Evolutionary conservation across 1,140 invertebrate genomes (phyloP), one percentile per base, ranked within the genome.

Genomic region (Bemisia tabaci): DNA sequence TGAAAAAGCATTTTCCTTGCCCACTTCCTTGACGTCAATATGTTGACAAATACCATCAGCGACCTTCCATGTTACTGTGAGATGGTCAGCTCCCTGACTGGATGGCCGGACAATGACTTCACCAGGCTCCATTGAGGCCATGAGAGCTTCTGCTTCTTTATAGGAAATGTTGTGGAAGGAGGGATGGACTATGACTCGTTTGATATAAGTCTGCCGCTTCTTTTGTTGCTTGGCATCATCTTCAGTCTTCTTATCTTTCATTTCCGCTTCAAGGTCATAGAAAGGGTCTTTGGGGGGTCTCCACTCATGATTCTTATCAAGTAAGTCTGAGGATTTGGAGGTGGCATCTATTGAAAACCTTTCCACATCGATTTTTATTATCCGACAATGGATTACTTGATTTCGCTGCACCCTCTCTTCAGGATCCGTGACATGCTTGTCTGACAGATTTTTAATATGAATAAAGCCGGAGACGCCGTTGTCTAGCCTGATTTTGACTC

Each of bases 51-150:
- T 90, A 21, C 87, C 87, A 62, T 97, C 92, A 2, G 90, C 83
- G 0, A 99, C 95, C 78, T 99, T 99, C 97, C 96, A 99, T 0
- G 96, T 98, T 0, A 97, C 91, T 0, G 96, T 98, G 60, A 99
- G 78, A 77, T 98, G 95, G 77, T 99, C 92, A 1, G 87, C 84
- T 59, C 95, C 95, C 82, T 68, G 58, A 77, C 94, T 97, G 60
- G 94, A 97, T 1, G 97, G 97, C 60, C 97, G 80, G 33, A 99
- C 86, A 23, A 99, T 91, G 1, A 92, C 93, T 74, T 99, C 97
- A 5, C 97, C 97, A 78, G 97, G 93, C 70, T 96, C 94, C 86
- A 97, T 91, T 22, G 85, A 86, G 11, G 84, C 83, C 84, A 99
- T 88, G 58, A 96, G 77, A 74, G 93, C 92, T 72, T 97, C 93